Evolutionary conservation across 2,797 vertebrate genomes (phyloP).

Genomic region (Leucoraja ocellata): DNA sequence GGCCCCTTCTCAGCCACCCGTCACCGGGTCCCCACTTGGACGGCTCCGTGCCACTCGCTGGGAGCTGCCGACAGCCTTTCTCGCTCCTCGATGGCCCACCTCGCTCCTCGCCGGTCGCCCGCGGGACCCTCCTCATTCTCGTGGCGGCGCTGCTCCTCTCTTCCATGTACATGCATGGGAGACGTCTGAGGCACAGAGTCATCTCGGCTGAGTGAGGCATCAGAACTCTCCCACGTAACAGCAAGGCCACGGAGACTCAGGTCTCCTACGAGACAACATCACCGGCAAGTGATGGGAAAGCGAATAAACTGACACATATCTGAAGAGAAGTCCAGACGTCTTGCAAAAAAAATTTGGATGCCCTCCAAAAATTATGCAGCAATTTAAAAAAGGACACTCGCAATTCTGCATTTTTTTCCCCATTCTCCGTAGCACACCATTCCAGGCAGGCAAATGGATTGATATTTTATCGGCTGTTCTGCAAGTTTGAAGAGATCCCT

Average conservation of each 20-base stretch:
- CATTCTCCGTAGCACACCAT: background rate
- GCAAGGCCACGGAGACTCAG: background rate
- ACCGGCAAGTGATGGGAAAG: background rate
- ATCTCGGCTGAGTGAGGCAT: background rate
- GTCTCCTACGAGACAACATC: too few relatives aligned
- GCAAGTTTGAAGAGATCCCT: conserved; percentile 20
- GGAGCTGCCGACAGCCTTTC: too few relatives aligned
- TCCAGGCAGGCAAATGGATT: background rate
- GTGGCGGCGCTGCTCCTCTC: too few relatives aligned
- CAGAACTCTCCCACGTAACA: background rate
- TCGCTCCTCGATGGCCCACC: too few relatives aligned
- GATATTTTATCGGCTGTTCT: conserved; percentile 2
- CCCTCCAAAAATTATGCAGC: background rate
- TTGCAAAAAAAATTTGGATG: background rate
- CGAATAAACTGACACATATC: background rate
- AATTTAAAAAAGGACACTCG: background rate
- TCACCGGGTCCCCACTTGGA: too few relatives aligned
- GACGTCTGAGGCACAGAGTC: background rate
- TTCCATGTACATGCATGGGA: background rate
- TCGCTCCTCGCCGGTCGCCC: too few relatives aligned
- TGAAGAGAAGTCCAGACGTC: background rate
- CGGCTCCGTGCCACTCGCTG: too few relatives aligned
- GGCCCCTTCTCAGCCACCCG: too few relatives aligned
- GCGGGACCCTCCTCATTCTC: too few relatives aligned
- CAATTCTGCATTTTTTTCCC: background rate